Base-by-base conservation (phyloP, 1,140 invertebrate species). In the Ceratitis capitata region DNA sequence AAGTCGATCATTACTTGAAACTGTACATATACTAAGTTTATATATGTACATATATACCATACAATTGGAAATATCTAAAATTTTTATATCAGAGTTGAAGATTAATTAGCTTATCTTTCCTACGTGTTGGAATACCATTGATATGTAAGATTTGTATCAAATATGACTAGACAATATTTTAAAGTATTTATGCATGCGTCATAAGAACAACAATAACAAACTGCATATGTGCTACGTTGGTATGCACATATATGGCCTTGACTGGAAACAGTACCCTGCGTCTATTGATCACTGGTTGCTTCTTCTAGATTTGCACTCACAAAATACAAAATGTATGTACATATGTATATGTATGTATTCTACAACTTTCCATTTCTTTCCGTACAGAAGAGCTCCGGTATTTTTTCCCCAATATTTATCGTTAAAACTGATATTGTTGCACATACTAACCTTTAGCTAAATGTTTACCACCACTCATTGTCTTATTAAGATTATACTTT, bases 381-480 rank as follows among this genome's bases (percentile, higher is more conserved):
- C n/a, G n/a, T n/a, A 56, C n/a, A 56, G 23, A n/a, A 56, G 5
- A 16, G n/a, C 51, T 56, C 0, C 29, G 14, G 58, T 32, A 32
- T 0, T 32, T 26, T 61, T 26, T 14, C 7, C 29, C 10, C 12
- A 32, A 10, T 61, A 29, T 4, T 9, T 49, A 9, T 49, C 14
- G 47, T 49, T 16, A 53, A 53, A 53, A 16, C 4, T 4, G n/a
- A 10, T 12, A 12, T 19, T 53, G 7, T 16, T 45, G 23, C n/a
- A 14, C 10, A 29, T 32, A 84, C 78, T 26, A 58, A 86, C 85
- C 85, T 86, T 86, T 86, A 51, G 83, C 83, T 32, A 86, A 86
- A 84, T 86, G 85, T 82, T 61, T 86, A n/a, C 85, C 85, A 32
- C 83, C 69, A 49, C 83, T 86, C 85, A 86, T 86, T 86, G 16